phyloP scores from a whole-genome alignment of 2,888 invertebrate species.

The Drosophila acutilabella region DNA sequence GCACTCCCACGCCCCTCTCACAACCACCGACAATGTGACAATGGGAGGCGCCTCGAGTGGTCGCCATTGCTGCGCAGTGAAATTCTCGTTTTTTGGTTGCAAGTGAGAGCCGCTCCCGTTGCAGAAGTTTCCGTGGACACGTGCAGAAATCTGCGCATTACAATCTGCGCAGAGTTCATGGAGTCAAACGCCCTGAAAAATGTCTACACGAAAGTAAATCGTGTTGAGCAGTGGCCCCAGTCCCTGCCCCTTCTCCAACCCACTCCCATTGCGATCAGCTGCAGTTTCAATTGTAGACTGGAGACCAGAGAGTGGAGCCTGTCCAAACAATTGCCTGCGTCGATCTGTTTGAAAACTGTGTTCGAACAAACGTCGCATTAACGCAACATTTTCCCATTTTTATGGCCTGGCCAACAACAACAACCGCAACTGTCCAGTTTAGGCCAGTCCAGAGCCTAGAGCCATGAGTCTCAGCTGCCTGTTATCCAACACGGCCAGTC shows the following conservation, averaged over 20 bases:
- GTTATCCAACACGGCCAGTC: conserved; percentile 77
- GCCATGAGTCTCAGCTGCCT: conserved; percentile 63
- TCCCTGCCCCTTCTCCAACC: background rate
- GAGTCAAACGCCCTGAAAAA: conserved; percentile 57
- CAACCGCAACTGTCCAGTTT: too few relatives aligned
- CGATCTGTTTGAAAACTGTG: conserved; percentile 78
- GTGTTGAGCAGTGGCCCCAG: conserved; percentile 34
- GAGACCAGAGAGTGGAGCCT: conserved; percentile 31
- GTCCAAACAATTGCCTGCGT: conserved; percentile 77
- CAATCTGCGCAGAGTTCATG: conserved; percentile 51
- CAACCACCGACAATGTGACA: conserved; percentile 33
- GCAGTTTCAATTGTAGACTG: conserved; percentile 8
- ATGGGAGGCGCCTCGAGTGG: conserved; percentile 65
- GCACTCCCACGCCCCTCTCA: background rate
- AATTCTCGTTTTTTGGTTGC: conserved; percentile 11
- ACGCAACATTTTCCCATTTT: conserved; percentile 77
- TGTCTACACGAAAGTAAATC: conserved; percentile 52
- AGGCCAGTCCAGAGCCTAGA: conserved; percentile 6
- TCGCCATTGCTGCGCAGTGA: conserved; percentile 76
- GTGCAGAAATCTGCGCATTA: conserved; percentile 50
- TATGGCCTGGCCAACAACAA: conserved; percentile 56
- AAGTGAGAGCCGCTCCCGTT: conserved; percentile 21
- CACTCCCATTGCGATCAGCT: conserved; percentile 17
- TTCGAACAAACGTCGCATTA: conserved; percentile 79
- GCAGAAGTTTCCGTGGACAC: conserved; percentile 35